Percentiles rank a stretch among this genome's conserved stretches.
These are phyloP conservation scores for Oophaga pumilio DNA, from an alignment of 2,113 vertebrate species.

Conservation along the genomic window DNA sequence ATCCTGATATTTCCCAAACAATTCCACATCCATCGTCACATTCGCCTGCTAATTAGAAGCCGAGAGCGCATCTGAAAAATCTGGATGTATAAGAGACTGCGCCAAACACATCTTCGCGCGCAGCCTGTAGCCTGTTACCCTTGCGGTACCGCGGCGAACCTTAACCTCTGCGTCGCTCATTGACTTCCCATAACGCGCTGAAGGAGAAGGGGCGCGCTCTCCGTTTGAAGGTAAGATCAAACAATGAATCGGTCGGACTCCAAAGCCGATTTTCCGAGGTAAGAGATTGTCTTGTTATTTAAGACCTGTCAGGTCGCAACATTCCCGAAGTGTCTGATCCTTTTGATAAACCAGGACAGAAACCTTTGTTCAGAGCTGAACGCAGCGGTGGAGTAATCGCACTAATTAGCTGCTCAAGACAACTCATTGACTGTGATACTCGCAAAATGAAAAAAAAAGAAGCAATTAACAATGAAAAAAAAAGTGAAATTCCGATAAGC, in stretches of 20 bases:
- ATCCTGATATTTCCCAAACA: conserved; percentile 45
- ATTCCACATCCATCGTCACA: conserved; percentile 48
- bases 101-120: background rate
- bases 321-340: conserved; percentile 85
- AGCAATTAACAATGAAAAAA: conserved; percentile 73
- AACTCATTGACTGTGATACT: conserved; percentile 77
- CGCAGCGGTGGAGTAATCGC: conserved; percentile 93
- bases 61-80: background rate
- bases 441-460: conserved; percentile 60
- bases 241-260: conserved; percentile 59
- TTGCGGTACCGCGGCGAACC: background rate
- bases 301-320: conserved; percentile 84
- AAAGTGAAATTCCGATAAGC: background rate
- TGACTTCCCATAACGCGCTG: background rate
- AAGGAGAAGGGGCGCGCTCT: background rate
- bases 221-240: conserved; percentile 60
- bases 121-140: background rate
- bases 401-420: conserved; percentile 93
- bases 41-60: conserved; percentile 47
- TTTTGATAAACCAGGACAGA: conserved; percentile 86
- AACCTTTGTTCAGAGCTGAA: conserved; percentile 82
- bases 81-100: background rate
- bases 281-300: conserved; percentile 73
- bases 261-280: conserved; percentile 62
- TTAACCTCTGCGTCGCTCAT: background rate